phyloP scores from a whole-genome alignment of 1,140 invertebrate species.

The Maniola jurtina region DNA sequence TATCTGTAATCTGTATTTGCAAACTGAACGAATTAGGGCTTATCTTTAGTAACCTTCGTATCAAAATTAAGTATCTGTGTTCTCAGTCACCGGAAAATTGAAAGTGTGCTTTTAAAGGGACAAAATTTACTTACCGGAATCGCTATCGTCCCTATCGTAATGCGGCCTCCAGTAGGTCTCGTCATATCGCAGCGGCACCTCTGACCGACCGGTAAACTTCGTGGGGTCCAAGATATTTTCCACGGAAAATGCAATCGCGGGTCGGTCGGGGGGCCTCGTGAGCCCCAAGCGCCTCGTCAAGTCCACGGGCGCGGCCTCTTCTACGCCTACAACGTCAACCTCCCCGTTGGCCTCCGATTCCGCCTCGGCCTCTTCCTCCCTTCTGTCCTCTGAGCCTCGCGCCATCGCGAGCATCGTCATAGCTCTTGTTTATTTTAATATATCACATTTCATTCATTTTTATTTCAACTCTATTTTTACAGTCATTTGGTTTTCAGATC shows the following conservation, averaged over 20 bases:
- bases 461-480: constrained; percentile 16
- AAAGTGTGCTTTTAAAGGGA: constrained; percentile 1
- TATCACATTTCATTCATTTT: constrained; percentile 15
- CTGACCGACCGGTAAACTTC: constrained; percentile 88
- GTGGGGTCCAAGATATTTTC: constrained; percentile 95
- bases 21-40: too few species aligned
- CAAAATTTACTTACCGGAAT: constrained; percentile 74
- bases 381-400: constrained; percentile 65
- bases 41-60: too few species aligned
- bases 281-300: constrained; percentile 61
- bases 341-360: constrained; percentile 61
- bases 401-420: constrained; percentile 77
- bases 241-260: constrained; percentile 88
- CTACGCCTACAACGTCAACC: constrained; percentile 69
- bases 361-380: constrained; percentile 53
- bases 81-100: neutral
- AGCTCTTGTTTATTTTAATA: constrained; percentile 47
- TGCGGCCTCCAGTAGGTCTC: constrained; percentile 82
- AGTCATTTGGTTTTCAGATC: constrained; percentile 11
- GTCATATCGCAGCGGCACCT: constrained; percentile 60
- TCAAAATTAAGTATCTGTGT: too few species aligned
- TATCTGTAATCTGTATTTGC: too few species aligned
- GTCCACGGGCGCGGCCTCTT: constrained; percentile 71
- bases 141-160: constrained; percentile 79
- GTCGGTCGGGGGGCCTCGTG: constrained; percentile 63